phyloP scores from a whole-genome alignment of 2,797 vertebrate species.

The Oreochromis mossambicus region DNA sequence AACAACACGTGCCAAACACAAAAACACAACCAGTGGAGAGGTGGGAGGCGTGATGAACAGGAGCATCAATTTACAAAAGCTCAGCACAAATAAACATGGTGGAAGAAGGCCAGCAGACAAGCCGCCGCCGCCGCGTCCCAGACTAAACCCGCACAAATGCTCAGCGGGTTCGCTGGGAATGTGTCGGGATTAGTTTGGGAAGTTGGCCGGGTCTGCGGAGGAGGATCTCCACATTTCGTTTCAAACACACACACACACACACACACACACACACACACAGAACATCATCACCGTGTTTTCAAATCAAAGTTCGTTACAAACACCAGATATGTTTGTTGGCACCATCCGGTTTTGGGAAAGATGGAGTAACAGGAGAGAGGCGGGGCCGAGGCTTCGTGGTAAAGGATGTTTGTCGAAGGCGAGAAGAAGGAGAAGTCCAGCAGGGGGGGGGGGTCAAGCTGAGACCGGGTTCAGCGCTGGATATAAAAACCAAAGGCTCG shows the following conservation, averaged over 20 bases:
- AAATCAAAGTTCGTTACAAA: conserved; percentile 62
- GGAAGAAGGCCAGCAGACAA: not conserved
- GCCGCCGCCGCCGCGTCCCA: not conserved
- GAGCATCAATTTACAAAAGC: conserved; percentile 31
- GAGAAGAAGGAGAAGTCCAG: conserved; percentile 13
- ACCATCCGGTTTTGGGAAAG: conserved; percentile 33
- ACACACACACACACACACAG: not conserved
- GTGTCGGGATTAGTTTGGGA: conserved; percentile 10
- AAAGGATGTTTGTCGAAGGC: not conserved
- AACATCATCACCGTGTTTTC: conserved; percentile 46
- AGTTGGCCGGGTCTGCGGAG: conserved; percentile 34
- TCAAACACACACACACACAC: not conserved
- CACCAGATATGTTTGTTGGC: conserved; percentile 48
- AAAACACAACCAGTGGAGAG: not conserved
- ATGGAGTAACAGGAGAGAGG: conserved; percentile 2
- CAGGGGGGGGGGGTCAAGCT: not conserved
- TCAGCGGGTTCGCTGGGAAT: no score
- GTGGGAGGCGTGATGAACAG: not conserved
- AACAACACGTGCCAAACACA: not conserved
- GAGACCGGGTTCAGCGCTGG: conserved; percentile 1
- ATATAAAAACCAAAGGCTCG: conserved; percentile 26
- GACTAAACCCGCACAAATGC: not conserved
- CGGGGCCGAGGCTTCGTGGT: conserved; percentile 7
- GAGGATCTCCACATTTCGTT: conserved; percentile 38
- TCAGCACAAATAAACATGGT: not conserved